Evolutionary conservation across 2,797 vertebrate species (phyloP), one percentile per base, ranked within the genome.

Genomic region (Gymnodraco acuticeps): DNA sequence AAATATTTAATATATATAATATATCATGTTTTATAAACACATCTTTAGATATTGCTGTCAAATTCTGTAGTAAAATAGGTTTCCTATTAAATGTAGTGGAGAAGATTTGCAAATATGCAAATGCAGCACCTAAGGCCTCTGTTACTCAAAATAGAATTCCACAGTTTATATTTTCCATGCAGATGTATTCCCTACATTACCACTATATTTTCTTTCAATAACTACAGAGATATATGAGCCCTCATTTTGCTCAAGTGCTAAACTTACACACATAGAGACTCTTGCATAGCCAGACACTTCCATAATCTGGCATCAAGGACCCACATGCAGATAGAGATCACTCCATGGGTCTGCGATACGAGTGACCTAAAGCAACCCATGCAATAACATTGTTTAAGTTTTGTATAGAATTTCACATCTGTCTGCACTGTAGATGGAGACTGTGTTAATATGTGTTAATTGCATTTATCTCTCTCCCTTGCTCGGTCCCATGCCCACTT

Each of bases 271-370:
- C 20, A 14, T 6, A 31, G 6, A 50, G 15, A 54, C 20, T 27
- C 54, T n/a, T 47, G 17, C 33, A 56, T 12, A 27, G 59, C 43
- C 52, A 78, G 55, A 80, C 64, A 33, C 15, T 31, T 15, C 16
- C 23, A 69, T 23, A 69, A 77, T 80, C 70, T 79, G 73, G 52
- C 73, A 71, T 74, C 70, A 62, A 41, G 60, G 20, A 8, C 78
- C 80, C 66, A 4, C 66, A 77, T 74, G 10, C 0, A 66, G 67
- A 78, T 72, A 72, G 10, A 77, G 5, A 77, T 72, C 77, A 17
- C 19, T 33, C 12, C 6, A 3, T 4, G 59, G 65, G 54, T 71
- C 45, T 76, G 51, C 55, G 64, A 69, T 58, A 54, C 58, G 15
- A 52, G 64, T 38, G 73, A 54, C 56, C 27, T 27, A 9, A 6